These are phyloP conservation scores for Phengaris arion DNA, from an alignment of 2,888 invertebrate species.

Conservation along the genomic window DNA sequence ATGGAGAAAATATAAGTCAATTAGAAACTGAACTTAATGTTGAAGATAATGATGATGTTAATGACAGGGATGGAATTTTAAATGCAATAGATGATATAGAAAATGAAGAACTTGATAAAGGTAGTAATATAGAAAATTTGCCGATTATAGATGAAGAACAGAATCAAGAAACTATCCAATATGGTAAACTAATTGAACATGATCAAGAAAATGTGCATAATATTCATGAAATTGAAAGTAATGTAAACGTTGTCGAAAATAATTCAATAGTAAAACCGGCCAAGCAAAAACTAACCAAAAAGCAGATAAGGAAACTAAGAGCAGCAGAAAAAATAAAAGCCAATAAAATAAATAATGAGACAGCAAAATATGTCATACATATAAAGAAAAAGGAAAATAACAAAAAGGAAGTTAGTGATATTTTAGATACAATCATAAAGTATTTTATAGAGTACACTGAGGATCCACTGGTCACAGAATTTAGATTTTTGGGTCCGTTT, in stretches of 20 bases:
- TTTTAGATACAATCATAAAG: slow-evolving; percentile 44
- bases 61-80: neutral
- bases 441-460: slow-evolving; percentile 50
- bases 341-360: slow-evolving; percentile 19
- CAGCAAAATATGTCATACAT: slow-evolving; percentile 13
- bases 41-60: neutral
- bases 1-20: neutral
- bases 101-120: neutral
- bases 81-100: neutral
- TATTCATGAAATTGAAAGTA: neutral
- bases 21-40: neutral
- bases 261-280: neutral
- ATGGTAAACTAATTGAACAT: neutral
- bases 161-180: no score
- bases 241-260: slow-evolving; percentile 13
- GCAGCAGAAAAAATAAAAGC: slow-evolving; percentile 37
- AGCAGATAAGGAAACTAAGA: slow-evolving; percentile 10
- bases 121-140: neutral
- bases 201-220: neutral
- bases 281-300: neutral
- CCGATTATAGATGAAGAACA: neutral
- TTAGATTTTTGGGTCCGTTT: slow-evolving; percentile 56
- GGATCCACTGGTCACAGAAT: slow-evolving; percentile 44
- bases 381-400: slow-evolving; percentile 26
- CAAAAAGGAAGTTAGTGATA: slow-evolving; percentile 29